phyloP scores from a whole-genome alignment of 2,113 vertebrate genomes.

The Laterallus jamaicensis region DNA sequence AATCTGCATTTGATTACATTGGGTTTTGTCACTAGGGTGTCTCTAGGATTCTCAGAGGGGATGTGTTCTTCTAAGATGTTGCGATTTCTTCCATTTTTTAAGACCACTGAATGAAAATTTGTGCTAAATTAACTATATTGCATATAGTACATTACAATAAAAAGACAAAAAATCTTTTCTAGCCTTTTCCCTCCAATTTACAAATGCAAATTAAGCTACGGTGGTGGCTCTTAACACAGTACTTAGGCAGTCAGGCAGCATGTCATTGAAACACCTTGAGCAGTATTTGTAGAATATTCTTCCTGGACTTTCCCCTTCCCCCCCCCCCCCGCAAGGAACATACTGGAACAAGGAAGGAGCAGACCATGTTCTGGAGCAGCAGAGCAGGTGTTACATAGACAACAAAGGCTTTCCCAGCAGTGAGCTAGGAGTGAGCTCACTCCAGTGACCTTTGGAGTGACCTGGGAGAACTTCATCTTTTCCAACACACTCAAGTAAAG shows the following conservation, averaged over 20 bases:
- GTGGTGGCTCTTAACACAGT: neutral
- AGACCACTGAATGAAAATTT: constrained; percentile 3
- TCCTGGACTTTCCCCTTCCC: neutral
- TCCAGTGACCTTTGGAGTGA: neutral
- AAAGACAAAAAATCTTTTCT: neutral
- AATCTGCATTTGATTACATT: neutral
- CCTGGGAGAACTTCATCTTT: neutral
- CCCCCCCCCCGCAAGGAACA: neutral
- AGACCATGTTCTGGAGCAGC: neutral
- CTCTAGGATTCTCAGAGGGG: neutral
- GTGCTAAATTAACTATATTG: neutral
- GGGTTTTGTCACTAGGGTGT: neutral
- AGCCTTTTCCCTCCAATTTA: neutral
- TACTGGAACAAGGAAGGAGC: neutral
- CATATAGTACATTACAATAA: neutral
- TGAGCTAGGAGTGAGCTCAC: no score
- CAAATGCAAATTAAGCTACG: neutral
- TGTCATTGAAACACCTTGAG: neutral
- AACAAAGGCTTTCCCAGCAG: neutral
- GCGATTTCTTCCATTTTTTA: neutral
- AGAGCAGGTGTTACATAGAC: neutral
- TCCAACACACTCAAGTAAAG: neutral
- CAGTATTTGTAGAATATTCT: neutral
- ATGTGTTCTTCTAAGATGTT: neutral
- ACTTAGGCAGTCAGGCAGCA: neutral